These are phyloP conservation scores for Eulemur rufifrons DNA, from an alignment of 2,113 vertebrate genomes.

Conservation along the genomic window DNA sequence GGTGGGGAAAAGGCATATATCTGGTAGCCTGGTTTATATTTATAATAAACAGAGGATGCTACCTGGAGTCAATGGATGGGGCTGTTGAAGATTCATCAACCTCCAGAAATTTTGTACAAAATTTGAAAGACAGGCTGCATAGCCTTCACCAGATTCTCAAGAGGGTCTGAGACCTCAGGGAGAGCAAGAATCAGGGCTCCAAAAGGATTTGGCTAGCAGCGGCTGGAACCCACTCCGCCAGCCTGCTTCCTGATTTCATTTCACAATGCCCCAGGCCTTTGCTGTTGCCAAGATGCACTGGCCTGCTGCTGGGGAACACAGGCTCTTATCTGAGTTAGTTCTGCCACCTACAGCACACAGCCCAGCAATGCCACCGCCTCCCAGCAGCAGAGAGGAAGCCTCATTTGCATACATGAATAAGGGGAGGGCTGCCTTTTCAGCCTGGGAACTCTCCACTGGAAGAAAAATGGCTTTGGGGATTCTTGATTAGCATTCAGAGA, in stretches of 20 bases:
- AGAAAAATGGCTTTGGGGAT: conserved; percentile 5
- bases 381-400: not conserved
- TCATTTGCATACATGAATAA: not conserved
- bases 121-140: not conserved
- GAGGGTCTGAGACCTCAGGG: not conserved
- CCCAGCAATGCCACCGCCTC: not conserved
- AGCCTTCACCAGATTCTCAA: not conserved
- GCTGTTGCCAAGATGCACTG: conserved; percentile 29
- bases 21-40: not conserved
- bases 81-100: not conserved
- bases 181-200: not conserved
- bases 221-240: not conserved
- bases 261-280: not conserved
- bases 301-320: not conserved
- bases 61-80: not conserved
- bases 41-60: not conserved
- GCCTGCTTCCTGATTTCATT: not conserved
- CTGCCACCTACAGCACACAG: conserved; percentile 85
- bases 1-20: not conserved
- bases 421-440: not conserved
- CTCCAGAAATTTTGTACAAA: not conserved
- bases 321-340: conserved; percentile 71
- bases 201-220: not conserved
- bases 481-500: conserved; percentile 58
- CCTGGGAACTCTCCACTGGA: not conserved